Evolutionary conservation across 2,113 vertebrate genomes (phyloP).

Genomic region (Atrichornis clamosus): DNA sequence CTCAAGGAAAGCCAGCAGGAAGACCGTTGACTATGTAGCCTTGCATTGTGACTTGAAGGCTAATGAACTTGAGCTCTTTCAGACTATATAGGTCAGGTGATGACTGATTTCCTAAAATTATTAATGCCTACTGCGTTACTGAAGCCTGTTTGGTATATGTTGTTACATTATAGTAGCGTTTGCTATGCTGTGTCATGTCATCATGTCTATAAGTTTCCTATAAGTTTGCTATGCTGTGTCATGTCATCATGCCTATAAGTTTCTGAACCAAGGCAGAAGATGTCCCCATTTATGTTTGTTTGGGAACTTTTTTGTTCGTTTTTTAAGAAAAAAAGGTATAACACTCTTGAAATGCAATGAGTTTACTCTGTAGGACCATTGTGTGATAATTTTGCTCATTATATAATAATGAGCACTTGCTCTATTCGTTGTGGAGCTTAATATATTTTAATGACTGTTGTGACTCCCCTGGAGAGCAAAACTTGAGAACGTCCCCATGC

Average conservation of each 20-base stretch:
- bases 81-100: neutral
- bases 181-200: neutral
- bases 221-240: neutral
- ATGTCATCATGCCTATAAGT: neutral
- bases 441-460: conserved; percentile 55
- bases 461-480: neutral
- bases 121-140: neutral
- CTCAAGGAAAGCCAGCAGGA: neutral
- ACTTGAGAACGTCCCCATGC: neutral
- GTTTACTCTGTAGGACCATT: neutral
- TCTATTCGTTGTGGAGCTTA: conserved; percentile 26
- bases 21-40: neutral
- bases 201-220: neutral
- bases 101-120: neutral
- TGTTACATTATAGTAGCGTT: neutral
- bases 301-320: neutral
- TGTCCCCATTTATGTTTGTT: neutral
- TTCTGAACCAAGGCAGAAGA: neutral
- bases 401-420: conserved; percentile 30
- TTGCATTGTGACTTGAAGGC: neutral
- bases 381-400: conserved; percentile 43
- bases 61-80: neutral
- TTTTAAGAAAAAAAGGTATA: neutral
- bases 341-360: neutral
- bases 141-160: neutral